Percentiles rank a stretch among this genome's conserved stretches.
phyloP scores from a whole-genome alignment of 2,888 invertebrate species.

The Malacosoma neustria region DNA sequence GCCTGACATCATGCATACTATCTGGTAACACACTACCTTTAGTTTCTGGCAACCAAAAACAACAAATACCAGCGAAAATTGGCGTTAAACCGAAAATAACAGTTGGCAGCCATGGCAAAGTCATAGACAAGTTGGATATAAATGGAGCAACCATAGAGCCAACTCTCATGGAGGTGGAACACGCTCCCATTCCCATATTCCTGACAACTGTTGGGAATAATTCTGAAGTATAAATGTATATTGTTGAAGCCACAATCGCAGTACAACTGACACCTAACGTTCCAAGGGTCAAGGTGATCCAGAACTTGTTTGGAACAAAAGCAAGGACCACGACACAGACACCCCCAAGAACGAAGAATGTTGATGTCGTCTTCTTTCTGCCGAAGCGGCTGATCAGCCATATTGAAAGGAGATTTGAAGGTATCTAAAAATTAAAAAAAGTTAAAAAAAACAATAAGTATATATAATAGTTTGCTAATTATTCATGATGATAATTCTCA shows the following conservation, averaged over 20 bases:
- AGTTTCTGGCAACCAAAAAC: constrained; percentile 85
- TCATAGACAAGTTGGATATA: constrained; percentile 76
- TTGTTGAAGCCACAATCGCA: constrained; percentile 85
- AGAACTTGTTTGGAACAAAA: constrained; percentile 61
- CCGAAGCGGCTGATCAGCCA: constrained; percentile 78
- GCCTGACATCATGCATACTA: constrained; percentile 77
- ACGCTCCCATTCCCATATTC: constrained; percentile 88
- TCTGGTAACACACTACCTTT: constrained; percentile 53
- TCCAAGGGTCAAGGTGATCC: constrained; percentile 77
- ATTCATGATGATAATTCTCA: background rate
- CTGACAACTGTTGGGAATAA: constrained; percentile 91
- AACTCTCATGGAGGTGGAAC: constrained; percentile 87
- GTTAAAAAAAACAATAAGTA: background rate
- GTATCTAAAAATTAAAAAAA: constrained; percentile 70
- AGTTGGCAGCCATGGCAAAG: constrained; percentile 78
- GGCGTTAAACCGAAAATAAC: constrained; percentile 82
- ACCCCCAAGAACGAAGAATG: constrained; percentile 76
- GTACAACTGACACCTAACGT: constrained; percentile 85
- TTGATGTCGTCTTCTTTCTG: constrained; percentile 76
- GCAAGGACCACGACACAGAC: constrained; percentile 76
- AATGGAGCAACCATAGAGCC: constrained; percentile 91
- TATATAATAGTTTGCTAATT: background rate
- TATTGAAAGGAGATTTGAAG: constrained; percentile 61
- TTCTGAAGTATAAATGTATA: constrained; percentile 90
- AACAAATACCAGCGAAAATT: constrained; percentile 77